Evolutionary conservation across 2,888 invertebrate genomes (phyloP), one percentile per base, ranked within the genome.

Genomic region (Sesamia inferens): DNA sequence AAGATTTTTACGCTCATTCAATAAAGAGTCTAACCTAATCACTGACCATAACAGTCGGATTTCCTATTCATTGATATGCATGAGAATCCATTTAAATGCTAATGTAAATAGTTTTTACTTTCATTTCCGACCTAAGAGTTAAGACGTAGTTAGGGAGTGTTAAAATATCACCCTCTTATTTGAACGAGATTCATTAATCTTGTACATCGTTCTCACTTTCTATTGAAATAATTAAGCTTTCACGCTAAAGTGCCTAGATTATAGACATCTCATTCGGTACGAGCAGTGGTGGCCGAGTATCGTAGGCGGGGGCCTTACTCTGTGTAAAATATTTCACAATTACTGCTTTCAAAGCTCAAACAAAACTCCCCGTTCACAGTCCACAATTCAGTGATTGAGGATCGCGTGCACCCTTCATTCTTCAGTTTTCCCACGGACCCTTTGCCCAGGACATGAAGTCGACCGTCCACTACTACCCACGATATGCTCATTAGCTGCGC

Each of bases 1-100:
- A 54, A n/a, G 51, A n/a, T n/a, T 51, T 63, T 70, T 68, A 77
- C 78, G 82, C 86, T 86, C 82, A 71, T 82, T 71, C 22, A 10
- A 79, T 48, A 59, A 70, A 68, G 71, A 55, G 68, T 42, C 22
- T 48, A 48, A 48, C 61, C 14, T 44, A 22, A 24, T 70, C 78
- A 65, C 72, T 68, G 54, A 67, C 57, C 55, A 65, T 39, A 47
- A 75, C 74, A 58, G 58, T 84, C 82, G 88, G 90, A 88, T 85
- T 85, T 90, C 90, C 90, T 87, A 13, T 82, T 87, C 86, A 90
- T 91, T 90, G 84, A 78, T 89, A 91, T 91, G 89, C 88, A 90
- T 91, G 91, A 86, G 82, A 84, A 78, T 61, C 74, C 76, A 39
- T 79, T 84, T 79, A 70, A 2, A 74, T 51, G 78, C 44, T 78